A percentile compares a stretch with the other conserved stretches of the same genome.
These are phyloP conservation scores for Actenoides hombroni DNA, from an alignment of 2,113 vertebrate genomes.

Conservation along the genomic window DNA sequence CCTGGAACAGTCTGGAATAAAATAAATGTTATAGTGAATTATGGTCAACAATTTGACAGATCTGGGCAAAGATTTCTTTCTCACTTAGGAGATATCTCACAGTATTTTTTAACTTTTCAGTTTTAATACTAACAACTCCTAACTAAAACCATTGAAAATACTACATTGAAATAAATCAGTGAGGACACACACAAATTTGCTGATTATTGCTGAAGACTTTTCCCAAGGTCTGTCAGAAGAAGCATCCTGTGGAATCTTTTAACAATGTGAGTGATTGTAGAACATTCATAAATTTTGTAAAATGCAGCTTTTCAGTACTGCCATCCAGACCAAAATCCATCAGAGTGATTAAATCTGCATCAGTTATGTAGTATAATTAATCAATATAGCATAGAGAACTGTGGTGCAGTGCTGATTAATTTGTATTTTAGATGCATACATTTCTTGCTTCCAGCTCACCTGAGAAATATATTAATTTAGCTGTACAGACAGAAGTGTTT, in stretches of 20 bases:
- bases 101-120: background rate
- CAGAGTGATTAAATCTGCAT: conserved; percentile 70
- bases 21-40: background rate
- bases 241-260: background rate
- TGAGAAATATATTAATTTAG: conserved; percentile 55
- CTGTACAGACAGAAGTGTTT: background rate
- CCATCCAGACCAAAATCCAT: conserved; percentile 29
- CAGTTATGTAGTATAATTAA: conserved; percentile 66
- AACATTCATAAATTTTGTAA: background rate
- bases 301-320: conserved; percentile 26
- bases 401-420: conserved; percentile 61
- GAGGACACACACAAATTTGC: background rate
- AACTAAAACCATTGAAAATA: background rate
- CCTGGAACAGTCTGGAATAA: background rate
- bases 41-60: background rate
- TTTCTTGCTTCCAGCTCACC: conserved; percentile 54
- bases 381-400: conserved; percentile 27
- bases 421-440: conserved; percentile 47
- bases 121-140: background rate
- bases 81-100: background rate
- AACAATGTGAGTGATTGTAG: background rate
- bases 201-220: background rate
- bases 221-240: background rate
- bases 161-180: background rate
- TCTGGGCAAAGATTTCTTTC: background rate